Evolutionary conservation across 1,140 invertebrate species (phyloP).

Genomic region (Lethrus apterus): DNA sequence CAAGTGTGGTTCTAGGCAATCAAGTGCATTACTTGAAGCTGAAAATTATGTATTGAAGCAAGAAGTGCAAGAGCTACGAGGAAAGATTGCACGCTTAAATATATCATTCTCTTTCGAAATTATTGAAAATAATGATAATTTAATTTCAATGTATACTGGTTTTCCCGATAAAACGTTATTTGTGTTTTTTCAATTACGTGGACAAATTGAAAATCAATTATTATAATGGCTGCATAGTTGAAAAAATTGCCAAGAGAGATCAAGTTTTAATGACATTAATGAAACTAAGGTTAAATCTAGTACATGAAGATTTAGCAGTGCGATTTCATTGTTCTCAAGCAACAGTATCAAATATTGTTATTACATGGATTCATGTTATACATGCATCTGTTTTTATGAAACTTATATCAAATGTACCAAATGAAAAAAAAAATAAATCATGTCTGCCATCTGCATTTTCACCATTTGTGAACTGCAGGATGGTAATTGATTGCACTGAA

Average conservation of each 20-base stretch:
- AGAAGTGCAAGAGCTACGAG: too few species aligned
- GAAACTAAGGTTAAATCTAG: slow-evolving; percentile 24
- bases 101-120: too few species aligned
- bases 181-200: too few species aligned
- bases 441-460: slow-evolving; percentile 7
- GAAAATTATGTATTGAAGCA: too few species aligned
- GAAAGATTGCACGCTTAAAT: too few species aligned
- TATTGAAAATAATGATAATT: too few species aligned
- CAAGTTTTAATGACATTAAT: slow-evolving; percentile 26
- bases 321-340: slow-evolving; percentile 18
- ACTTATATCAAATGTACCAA: slow-evolving; percentile 23
- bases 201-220: too few species aligned
- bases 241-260: slow-evolving; percentile 21
- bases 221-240: too few species aligned
- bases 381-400: slow-evolving; percentile 25
- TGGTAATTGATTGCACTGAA: slow-evolving; percentile 13
- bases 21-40: too few species aligned
- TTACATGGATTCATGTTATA: slow-evolving; percentile 25
- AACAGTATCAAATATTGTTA: slow-evolving; percentile 24
- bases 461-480: slow-evolving; percentile 9
- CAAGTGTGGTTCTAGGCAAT: too few species aligned
- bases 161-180: too few species aligned
- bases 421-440: slow-evolving; percentile 19
- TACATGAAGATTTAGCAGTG: slow-evolving; percentile 19
- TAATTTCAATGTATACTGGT: too few species aligned